Conservation (phyloP, 1,140 invertebrate species). For the Uloborus diversus region DNA sequence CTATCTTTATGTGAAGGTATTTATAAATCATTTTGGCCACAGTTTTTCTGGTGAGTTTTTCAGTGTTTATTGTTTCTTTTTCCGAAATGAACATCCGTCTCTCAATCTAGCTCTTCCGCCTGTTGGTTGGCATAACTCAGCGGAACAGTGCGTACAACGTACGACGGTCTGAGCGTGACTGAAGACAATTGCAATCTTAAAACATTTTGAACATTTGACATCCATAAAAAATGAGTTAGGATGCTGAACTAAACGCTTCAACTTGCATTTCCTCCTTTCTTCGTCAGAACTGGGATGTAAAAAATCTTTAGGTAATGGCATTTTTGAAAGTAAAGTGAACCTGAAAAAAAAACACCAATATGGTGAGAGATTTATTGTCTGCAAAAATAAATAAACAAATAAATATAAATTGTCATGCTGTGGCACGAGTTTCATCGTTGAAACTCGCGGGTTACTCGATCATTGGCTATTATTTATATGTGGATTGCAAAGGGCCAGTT, state of each 20-base stretch:
- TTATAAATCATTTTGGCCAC: slow-evolving; percentile 18
- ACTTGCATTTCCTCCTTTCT: slow-evolving; percentile 91
- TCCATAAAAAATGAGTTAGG: slow-evolving; percentile 99
- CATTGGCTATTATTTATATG: no score
- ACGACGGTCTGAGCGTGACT: slow-evolving; percentile 99
- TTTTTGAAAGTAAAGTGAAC: not conserved
- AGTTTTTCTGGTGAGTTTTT: slow-evolving; percentile 23
- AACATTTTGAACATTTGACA: slow-evolving; percentile 99
- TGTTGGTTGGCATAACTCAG: slow-evolving; percentile 97
- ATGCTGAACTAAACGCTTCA: slow-evolving; percentile 97
- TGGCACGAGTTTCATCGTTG: no score
- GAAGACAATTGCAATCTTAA: slow-evolving; percentile 99
- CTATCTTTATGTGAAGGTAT: slow-evolving; percentile 1
- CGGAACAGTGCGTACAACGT: slow-evolving; percentile 96
- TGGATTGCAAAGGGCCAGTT: no score
- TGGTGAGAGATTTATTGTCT: no score
- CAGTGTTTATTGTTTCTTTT: slow-evolving; percentile 84
- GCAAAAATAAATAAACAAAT: no score
- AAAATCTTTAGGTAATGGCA: slow-evolving; percentile 91
- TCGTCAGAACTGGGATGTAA: slow-evolving; percentile 95
- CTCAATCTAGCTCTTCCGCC: slow-evolving; percentile 97
- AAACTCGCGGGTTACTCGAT: no score
- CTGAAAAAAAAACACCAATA: not conserved
- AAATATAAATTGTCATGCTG: no score
- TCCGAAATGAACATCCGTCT: slow-evolving; percentile 97